These are phyloP conservation scores for Cetoscarus ocellatus DNA, from an alignment of 2,797 vertebrate genomes.

Conservation along the genomic window DNA sequence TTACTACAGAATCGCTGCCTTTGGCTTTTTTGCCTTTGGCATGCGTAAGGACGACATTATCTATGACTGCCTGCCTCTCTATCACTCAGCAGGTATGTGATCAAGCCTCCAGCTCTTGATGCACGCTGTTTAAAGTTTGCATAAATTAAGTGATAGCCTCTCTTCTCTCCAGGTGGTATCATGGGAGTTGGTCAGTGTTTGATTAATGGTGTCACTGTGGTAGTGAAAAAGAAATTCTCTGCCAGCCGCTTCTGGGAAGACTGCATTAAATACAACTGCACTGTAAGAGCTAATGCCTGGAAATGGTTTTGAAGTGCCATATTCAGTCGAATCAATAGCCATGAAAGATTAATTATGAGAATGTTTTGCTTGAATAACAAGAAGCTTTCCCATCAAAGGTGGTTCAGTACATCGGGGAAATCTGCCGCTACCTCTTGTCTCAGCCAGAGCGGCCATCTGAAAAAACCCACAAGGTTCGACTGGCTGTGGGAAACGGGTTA, in stretches of 20 bases:
- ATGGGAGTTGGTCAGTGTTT: constrained; percentile 94
- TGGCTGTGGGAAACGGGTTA: constrained; percentile 93
- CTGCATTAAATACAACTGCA: constrained; percentile 92
- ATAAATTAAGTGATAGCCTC: constrained; percentile 14
- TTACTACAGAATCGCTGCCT: constrained; percentile 93
- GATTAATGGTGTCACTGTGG: constrained; percentile 92
- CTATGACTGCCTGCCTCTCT: constrained; percentile 93
- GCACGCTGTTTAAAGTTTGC: constrained; percentile 8
- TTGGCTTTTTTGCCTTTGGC: constrained; percentile 89
- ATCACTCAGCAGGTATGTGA: constrained; percentile 90
- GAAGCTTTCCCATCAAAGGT: constrained; percentile 76
- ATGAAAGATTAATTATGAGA: constrained; percentile 13
- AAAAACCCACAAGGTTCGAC: constrained; percentile 85
- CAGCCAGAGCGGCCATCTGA: constrained; percentile 88
- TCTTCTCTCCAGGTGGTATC: constrained; percentile 88
- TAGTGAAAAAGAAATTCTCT: constrained; percentile 95
- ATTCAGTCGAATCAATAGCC: constrained; percentile 27
- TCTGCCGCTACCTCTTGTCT: constrained; percentile 93
- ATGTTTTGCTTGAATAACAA: neutral
- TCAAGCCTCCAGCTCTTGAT: constrained; percentile 8
- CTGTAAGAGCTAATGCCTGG: constrained; percentile 81
- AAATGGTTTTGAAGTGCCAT: constrained; percentile 4
- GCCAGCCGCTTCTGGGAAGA: constrained; percentile 97
- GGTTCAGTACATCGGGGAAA: constrained; percentile 96
- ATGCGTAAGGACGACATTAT: constrained; percentile 87